Evolutionary conservation across 2,113 vertebrate species (phyloP).

Genomic region (Pantherophis guttatus): DNA sequence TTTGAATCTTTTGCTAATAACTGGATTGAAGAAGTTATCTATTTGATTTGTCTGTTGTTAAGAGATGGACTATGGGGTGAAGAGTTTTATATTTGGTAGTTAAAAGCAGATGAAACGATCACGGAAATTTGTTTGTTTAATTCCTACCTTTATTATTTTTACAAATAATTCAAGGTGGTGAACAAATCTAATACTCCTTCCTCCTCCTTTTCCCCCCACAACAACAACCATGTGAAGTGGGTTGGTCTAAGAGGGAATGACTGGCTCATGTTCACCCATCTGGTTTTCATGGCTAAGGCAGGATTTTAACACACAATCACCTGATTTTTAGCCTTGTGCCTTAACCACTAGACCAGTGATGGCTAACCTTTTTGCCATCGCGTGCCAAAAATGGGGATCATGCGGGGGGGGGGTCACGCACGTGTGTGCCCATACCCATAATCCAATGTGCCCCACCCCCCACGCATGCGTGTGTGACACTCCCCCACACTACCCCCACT

Average conservation of each 20-base stretch:
- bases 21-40: background rate
- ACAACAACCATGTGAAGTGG: background rate
- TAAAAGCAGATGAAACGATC: background rate
- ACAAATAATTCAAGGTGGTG: background rate
- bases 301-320: background rate
- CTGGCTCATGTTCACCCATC: too few species aligned
- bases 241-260: background rate
- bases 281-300: background rate
- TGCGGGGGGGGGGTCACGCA: too few species aligned
- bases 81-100: background rate
- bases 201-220: background rate
- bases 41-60: background rate
- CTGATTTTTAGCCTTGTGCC: background rate
- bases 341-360: background rate
- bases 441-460: too few species aligned
- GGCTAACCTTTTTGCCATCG: too few species aligned
- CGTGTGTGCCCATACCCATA: too few species aligned
- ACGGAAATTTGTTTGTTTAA: background rate
- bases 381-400: too few species aligned
- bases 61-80: background rate
- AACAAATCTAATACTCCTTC: background rate
- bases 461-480: too few species aligned
- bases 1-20: background rate
- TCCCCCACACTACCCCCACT: too few species aligned
- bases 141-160: background rate